Percentiles rank a stretch among this genome's conserved stretches.
These are phyloP conservation scores for Procapra przewalskii DNA, from an alignment of 2,113 vertebrate species.

Conservation along the genomic window DNA sequence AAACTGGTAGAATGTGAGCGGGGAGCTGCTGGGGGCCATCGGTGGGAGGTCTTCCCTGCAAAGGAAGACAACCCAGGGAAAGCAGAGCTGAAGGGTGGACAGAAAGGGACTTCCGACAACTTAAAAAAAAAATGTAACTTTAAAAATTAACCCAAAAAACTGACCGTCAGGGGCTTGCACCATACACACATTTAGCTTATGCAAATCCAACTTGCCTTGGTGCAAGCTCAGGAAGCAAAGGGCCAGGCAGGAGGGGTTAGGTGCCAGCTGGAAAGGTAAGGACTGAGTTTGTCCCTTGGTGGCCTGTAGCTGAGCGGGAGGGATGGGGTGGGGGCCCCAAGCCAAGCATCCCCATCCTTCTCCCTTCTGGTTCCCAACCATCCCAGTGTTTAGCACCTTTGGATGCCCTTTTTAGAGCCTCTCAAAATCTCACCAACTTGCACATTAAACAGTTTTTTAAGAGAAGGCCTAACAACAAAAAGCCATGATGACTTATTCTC, in stretches of 20 bases:
- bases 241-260: background rate
- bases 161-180: background rate
- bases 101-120: background rate
- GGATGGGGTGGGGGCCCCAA: background rate
- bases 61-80: background rate
- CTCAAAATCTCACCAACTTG: background rate
- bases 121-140: background rate
- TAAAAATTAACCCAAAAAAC: background rate
- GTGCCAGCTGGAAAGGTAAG: background rate
- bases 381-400: too few species aligned
- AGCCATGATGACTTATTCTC: background rate
- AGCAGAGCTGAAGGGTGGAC: background rate
- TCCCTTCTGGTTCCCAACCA: background rate
- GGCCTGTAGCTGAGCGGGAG: background rate
- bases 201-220: background rate
- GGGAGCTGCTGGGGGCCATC: background rate
- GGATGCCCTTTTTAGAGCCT: background rate
- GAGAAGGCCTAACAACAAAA: background rate
- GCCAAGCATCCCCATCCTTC: accelerated
- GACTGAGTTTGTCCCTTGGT: background rate
- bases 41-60: background rate
- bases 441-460: background rate
- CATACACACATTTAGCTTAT: background rate
- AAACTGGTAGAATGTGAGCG: background rate
- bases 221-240: background rate